Conservation (phyloP, 2,113 vertebrate genomes). For the Lipophrys pholis region DNA sequence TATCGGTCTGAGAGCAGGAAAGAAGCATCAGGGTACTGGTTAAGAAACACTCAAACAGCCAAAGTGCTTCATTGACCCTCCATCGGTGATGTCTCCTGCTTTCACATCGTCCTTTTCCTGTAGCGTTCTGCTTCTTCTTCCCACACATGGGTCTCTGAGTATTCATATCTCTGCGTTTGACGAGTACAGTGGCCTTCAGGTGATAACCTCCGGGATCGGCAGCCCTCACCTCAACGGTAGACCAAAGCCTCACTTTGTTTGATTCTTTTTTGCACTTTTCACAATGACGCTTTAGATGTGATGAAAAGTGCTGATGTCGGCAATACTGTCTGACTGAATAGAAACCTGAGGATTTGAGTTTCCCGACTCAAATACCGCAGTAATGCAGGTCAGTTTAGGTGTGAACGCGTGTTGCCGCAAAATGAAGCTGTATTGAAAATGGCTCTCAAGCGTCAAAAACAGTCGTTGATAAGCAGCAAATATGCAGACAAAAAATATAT, state of each 20-base stretch:
- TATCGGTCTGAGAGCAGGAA: no score
- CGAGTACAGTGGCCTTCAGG: neutral
- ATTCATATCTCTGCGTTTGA: neutral
- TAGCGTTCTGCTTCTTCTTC: constrained; percentile 11
- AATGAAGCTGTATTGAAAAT: neutral
- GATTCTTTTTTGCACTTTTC: constrained; percentile 1
- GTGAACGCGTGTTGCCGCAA: neutral
- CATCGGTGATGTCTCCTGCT: constrained; percentile 2
- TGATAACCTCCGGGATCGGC: constrained; percentile 1
- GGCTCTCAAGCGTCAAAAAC: neutral
- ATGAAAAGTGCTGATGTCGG: constrained; percentile 22
- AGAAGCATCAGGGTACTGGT: neutral
- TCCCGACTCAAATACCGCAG: neutral
- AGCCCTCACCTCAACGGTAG: constrained; percentile 4
- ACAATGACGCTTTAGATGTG: constrained; percentile 12
- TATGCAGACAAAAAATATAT: no score
- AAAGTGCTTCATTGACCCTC: constrained; percentile 18
- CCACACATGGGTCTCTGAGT: constrained; percentile 10
- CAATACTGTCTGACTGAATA: neutral
- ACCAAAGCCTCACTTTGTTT: constrained; percentile 32
- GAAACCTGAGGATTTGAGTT: neutral
- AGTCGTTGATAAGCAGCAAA: neutral
- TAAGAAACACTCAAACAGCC: constrained; percentile 10
- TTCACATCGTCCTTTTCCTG: neutral
- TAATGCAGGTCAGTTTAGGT: neutral